Base-by-base conservation (phyloP, 2,888 invertebrate genomes). In the Oasisia sp. region DNA sequence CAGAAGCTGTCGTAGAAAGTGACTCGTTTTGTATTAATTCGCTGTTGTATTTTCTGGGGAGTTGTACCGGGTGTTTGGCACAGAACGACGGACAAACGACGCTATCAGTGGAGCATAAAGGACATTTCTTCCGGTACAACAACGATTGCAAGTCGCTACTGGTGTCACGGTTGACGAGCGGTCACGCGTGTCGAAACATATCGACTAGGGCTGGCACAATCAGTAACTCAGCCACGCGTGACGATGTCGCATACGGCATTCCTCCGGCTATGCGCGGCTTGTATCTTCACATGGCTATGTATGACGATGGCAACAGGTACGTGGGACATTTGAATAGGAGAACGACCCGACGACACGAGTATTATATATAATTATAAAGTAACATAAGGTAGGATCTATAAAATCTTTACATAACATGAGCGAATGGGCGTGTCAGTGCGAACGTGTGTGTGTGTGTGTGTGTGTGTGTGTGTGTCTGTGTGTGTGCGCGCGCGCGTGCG, bases 21-120 rank as follows among this genome's bases (percentile, higher is more conserved):
- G 74, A 74, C 74, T 19, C 74, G 74, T 74, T 74, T 74, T 74
- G 74, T n/a, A 74, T 74, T 27, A 74, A 74, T 74, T 74, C 74
- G 7, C 19, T 74, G 27, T 7, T 74, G n/a, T 74, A n/a, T 74
- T 74, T 74, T n/a, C 74, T 19, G 7, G 74, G 27, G 27, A 27
- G n/a, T 19, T n/a, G 27, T 27, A 19, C 74, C n/a, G 74, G 27
- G 7, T 74, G 27, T n/a, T 74, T 74, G 74, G 19, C 27, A 74
- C 7, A 8, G 9, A 12, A 50, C 50, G 74, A 19, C 74, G 27
- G 74, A n/a, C 27, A 19, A 27, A 27, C 14, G 74, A 27, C 74
- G 7, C 74, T 74, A n/a, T 27, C 7, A 4, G 74, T 74, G 74
- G 27, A 74, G 3, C n/a, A 19, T 7, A 74, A 14, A 74, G 74